A percentile compares a stretch with the other conserved stretches of the same genome.
phyloP scores from a whole-genome alignment of 30 jellyfish, hydroid and myxozoan species.

The Kudoa iwatai region DNA sequence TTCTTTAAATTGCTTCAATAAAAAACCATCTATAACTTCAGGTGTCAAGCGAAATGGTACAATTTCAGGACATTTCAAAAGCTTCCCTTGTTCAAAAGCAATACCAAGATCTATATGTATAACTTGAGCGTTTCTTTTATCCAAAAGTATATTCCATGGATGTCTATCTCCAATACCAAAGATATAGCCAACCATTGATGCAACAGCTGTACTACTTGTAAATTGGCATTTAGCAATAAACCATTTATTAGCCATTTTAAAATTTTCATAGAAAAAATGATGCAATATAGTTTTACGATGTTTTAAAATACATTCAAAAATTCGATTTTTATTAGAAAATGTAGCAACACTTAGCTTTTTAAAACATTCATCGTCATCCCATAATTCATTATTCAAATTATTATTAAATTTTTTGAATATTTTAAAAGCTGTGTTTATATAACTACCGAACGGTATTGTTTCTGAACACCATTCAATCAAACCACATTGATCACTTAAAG shows the following conservation, averaged over 20 bases:
- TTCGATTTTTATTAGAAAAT: too few relatives aligned
- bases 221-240: slow-evolving; percentile 13
- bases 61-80: slow-evolving; percentile 65
- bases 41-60: slow-evolving; percentile 70
- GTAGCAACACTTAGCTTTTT: too few relatives aligned
- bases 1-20: slow-evolving; percentile 36
- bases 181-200: slow-evolving; percentile 57
- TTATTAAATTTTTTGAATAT: too few relatives aligned
- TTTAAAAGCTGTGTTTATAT: too few relatives aligned
- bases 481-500: slow-evolving; percentile 46
- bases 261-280: slow-evolving; percentile 35
- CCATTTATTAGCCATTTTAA: slow-evolving; percentile 31
- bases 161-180: slow-evolving; percentile 88
- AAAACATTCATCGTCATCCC: too few relatives aligned
- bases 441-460: slow-evolving; percentile 55
- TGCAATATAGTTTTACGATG: slow-evolving; percentile 83
- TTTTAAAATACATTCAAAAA: too few relatives aligned
- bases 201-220: slow-evolving; percentile 36
- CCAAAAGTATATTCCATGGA: slow-evolving; percentile 37
- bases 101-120: slow-evolving; percentile 69
- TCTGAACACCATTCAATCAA: slow-evolving; percentile 74
- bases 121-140: slow-evolving; percentile 37
- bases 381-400: too few relatives aligned
- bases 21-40: slow-evolving; percentile 69
- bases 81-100: slow-evolving; percentile 83